Conservation (phyloP, 2,113 vertebrate genomes). For the Typhlomys cinereus region DNA sequence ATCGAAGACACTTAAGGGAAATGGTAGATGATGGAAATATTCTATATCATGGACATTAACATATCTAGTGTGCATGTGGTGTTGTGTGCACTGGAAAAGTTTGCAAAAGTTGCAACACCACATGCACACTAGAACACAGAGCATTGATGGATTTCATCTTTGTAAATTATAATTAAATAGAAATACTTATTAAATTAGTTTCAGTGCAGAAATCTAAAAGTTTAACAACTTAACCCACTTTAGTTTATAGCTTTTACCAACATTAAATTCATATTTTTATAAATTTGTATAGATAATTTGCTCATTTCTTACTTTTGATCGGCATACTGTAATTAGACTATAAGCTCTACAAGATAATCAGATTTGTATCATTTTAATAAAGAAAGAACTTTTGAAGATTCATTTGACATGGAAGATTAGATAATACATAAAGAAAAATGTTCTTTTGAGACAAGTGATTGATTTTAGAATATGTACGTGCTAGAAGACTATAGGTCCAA, state of each 20-base stretch:
- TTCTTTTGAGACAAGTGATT: slow-evolving; percentile 21
- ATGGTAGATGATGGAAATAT: background rate
- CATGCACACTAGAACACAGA: background rate
- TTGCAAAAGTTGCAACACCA: no score
- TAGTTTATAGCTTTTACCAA: background rate
- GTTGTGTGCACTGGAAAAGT: background rate
- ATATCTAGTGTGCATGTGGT: background rate
- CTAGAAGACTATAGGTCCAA: background rate
- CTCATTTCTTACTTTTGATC: background rate
- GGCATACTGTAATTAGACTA: background rate
- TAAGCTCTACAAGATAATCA: background rate
- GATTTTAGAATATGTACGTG: background rate
- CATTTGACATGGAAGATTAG: background rate
- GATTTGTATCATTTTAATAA: background rate
- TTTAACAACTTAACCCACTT: background rate
- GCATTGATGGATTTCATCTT: background rate
- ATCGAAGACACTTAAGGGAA: background rate
- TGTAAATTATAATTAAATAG: background rate
- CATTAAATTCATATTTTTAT: background rate
- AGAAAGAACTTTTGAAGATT: background rate
- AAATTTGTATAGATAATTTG: background rate
- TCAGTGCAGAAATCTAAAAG: background rate
- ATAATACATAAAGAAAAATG: background rate
- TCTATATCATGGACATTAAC: background rate
- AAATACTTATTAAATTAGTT: background rate